phyloP scores from a whole-genome alignment of 2,113 vertebrate species.

The Grammomys dolichurus region DNA sequence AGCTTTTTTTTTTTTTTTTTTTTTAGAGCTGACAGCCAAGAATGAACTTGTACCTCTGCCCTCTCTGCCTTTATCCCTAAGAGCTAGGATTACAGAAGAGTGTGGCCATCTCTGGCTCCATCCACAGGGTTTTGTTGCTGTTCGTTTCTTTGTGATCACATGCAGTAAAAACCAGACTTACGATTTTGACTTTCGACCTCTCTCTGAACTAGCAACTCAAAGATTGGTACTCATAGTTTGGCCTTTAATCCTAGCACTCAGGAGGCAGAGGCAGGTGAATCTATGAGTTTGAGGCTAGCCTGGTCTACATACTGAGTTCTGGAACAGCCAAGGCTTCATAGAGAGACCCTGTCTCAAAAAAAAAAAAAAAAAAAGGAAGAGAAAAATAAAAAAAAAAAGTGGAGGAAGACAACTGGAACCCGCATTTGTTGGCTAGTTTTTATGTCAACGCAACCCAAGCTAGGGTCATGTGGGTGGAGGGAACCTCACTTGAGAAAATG shows the following conservation, averaged over 20 bases:
- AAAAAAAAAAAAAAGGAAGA: neutral
- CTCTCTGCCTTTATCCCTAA: neutral
- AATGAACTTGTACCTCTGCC: neutral
- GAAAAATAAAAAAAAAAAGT: neutral
- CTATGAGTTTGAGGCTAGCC: neutral
- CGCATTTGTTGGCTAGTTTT: neutral
- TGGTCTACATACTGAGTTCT: neutral
- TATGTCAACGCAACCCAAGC: neutral
- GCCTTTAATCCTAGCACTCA: neutral
- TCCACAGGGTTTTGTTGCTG: neutral
- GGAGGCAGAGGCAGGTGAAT: neutral
- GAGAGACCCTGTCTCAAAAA: neutral
- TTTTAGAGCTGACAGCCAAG: neutral
- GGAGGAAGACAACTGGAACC: neutral
- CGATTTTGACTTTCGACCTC: neutral
- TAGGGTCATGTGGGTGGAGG: neutral
- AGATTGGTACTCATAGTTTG: neutral
- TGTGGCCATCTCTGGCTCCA: neutral
- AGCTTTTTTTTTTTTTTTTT: too few relatives aligned
- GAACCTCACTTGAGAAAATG: neutral
- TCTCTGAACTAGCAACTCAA: neutral
- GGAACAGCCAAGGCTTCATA: neutral
- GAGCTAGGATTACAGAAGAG: neutral
- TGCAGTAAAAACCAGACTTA: neutral
- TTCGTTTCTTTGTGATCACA: neutral